Base-by-base conservation (phyloP, 2,113 vertebrate species). In the Clarias gariepinus region DNA sequence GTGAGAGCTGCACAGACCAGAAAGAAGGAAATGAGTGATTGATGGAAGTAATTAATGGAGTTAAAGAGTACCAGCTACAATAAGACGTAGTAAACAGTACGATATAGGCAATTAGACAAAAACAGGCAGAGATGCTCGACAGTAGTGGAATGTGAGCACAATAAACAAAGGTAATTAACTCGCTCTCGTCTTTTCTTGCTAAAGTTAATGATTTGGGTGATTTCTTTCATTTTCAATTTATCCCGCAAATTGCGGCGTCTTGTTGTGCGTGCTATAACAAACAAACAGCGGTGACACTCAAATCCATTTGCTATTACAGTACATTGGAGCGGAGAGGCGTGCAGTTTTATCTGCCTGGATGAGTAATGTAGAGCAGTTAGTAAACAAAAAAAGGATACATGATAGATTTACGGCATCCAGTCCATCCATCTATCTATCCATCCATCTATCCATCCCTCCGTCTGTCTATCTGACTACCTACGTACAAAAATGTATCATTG, bases 141-240 rank as follows among this genome's bases (percentile, higher is more conserved):
- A 83, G 83, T 23, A 83, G 83, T 68, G 55, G 33, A 73, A 89
- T 87, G 87, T 84, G 55, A 87, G 87, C 30, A 68, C 61, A 87
- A 73, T 82, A 89, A 81, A 85, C 84, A 88, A 86, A 88, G 52
- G 81, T 71, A 85, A 90, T 90, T 89, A 92, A 90, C 74, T 88
- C 85, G 33, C 73, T 81, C 47, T 81, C 63, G 77, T 61, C n/a
- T 33, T 66, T 83, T 69, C 79, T 25, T 60, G 60, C 30, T 81
- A 90, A 77, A 76, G 84, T 87, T 91, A 92, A 93, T 91, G 90
- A 83, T 91, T 87, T 77, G 57, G 85, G 81, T 79, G 87, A 74
- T 91, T 83, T 89, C 90, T 89, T 58, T 79, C 41, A 84, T 90
- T 93, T 94, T 92, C 91, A 89, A 90, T 92, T 92, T 91, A 30